Evolutionary conservation across 2,113 vertebrate genomes (phyloP).

Genomic region (Copsychus sechellarum): DNA sequence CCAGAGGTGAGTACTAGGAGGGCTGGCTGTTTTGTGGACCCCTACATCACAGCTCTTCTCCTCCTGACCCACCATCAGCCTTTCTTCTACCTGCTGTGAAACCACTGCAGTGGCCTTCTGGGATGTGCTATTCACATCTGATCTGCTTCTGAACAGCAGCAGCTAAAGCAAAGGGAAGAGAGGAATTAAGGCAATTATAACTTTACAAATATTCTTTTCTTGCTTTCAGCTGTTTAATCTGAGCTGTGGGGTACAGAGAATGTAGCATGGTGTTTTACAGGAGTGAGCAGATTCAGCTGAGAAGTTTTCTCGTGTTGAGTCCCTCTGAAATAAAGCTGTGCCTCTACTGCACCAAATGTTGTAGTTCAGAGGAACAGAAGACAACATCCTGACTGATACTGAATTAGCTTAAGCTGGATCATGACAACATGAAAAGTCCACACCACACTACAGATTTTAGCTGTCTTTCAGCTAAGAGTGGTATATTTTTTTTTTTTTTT

Average conservation of each 20-base stretch:
- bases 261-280: neutral
- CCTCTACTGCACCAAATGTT: neutral
- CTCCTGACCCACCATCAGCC: neutral
- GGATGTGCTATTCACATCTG: neutral
- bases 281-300: neutral
- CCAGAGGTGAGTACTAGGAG: neutral
- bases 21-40: neutral
- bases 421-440: neutral
- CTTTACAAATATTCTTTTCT: neutral
- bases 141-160: neutral
- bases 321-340: neutral
- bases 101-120: neutral
- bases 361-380: neutral
- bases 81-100: neutral
- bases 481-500: neutral
- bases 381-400: neutral
- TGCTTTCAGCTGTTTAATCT: neutral
- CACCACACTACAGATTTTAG: neutral
- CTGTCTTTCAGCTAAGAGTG: neutral
- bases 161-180: neutral
- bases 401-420: neutral
- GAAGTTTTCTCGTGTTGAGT: rapidly evolving
- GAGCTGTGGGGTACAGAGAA: neutral
- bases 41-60: neutral
- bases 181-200: neutral